Base-by-base conservation (phyloP, 2,113 vertebrate species). In the Myotis lucifugus region DNA sequence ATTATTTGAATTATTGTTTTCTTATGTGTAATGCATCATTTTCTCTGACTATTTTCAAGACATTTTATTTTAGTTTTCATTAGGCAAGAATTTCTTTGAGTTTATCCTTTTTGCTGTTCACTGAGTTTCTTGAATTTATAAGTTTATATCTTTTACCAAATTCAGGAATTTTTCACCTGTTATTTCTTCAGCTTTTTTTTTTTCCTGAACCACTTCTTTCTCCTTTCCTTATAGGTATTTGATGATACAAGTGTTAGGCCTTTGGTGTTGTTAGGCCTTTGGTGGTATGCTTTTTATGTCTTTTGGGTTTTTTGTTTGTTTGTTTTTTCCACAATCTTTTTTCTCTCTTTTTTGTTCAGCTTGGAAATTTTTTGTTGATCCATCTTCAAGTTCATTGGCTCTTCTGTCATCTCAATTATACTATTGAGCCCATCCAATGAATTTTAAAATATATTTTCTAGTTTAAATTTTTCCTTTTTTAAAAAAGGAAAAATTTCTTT, bases 401-500 rank as follows among this genome's bases (percentile, higher is more conserved):
- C 34, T 91, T 83, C 18, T 67, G 8, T 93, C 40, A 50, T 93
- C 18, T 77, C 52, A 59, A 6, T 59, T 95, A 56, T 32, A 81
- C 12, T 50, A 11, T 64, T 84, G 42, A 88, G 19, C 12, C 52
- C 48, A 94, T 48, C 27, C 29, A 70, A 12, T 66, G n/a, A 29
- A 50, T 78, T 78, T 83, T 37, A 27, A 94, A 87, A 59, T 92
- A 14, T 87, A 73, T 88, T 93, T 92, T 66, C 54, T 87, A 32
- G 40, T 67, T 94, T 59, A 50, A 73, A 79, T 59, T 37, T 66
- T 77, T 84, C 32, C 19, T 34, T 61, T 61, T 61, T 76, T 32
- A 46, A 67, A n/a, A 64, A n/a, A 42, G 12, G 37, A 37, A 37
- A 37, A 37, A 0, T 88, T 91, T 70, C 69, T 87, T 93, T 23